Base-by-base conservation (phyloP, 2,113 vertebrate species). In the Rhinopomastus cyanomelas region DNA sequence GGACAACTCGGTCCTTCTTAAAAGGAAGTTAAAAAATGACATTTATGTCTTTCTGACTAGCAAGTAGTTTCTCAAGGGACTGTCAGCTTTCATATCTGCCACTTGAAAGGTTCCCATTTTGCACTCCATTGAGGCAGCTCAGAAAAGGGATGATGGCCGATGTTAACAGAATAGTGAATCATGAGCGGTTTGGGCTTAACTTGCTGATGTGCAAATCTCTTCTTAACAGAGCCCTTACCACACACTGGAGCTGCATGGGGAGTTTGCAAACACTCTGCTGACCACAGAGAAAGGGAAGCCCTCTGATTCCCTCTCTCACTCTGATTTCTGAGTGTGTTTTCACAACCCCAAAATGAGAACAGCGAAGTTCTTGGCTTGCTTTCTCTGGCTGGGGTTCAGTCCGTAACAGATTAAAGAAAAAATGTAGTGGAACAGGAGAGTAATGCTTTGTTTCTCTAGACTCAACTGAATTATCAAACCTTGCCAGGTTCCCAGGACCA, bases 391-490 rank as follows among this genome's bases (percentile, higher is more conserved):
- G 68, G 36, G 6, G 12, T 85, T 95, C 88, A 94, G 77, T 61
- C 27, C 69, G 53, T 57, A 67, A 75, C 36, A 93, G 79, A 91
- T 67, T 89, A 89, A 88, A 92, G 87, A 86, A 94, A 87, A 95
- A 88, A 74, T 18, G 59, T 9, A 81, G 83, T 88, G 66, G 56
- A 90, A 82, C 44, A 67, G 81, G 64, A 94, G 59, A 89, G 48
- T 76, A 95, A 93, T 66, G 80, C 75, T 87, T 93, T 93, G 89
- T 87, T 92, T 93, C 81, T 92, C 34, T 89, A 89, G 81, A 71
- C 69, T 87, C 25, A 65, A 1, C 34, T 78, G 66, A 85, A 75
- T 46, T 69, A 60, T 59, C 65, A 93, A 42, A 71, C n/a, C 49
- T 81, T 93, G 83, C 76, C 80, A 83, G 68, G 56, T 94, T 95